Percentiles rank a stretch among this genome's conserved stretches.
Evolutionary conservation across 2,113 vertebrate species (phyloP).

Genomic region (Cardinalis cardinalis): DNA sequence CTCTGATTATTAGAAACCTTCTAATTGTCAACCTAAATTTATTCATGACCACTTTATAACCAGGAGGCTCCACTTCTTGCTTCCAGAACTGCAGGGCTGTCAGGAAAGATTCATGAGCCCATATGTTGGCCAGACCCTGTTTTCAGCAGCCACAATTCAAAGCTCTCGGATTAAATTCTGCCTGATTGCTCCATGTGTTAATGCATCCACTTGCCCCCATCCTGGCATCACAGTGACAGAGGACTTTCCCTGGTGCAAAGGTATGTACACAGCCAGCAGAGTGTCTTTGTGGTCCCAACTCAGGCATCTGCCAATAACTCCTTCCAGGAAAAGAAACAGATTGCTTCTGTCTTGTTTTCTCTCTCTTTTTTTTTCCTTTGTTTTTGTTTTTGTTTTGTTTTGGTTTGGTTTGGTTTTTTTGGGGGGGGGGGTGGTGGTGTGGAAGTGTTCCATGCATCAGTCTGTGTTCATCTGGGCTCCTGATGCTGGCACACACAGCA

Average conservation of each 20-base stretch:
- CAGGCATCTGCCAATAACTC: neutral
- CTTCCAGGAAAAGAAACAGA: neutral
- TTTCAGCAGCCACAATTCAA: neutral
- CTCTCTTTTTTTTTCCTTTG: fast-evolving
- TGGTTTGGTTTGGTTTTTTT: neutral
- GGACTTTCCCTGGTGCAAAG: neutral
- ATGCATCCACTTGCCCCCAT: neutral
- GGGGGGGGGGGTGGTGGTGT: fast-evolving
- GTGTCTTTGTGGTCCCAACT: neutral
- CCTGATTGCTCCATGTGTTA: neutral
- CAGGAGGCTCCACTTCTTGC: neutral
- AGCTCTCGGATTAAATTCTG: neutral
- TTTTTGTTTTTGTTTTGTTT: too few relatives aligned
- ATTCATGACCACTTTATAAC: neutral
- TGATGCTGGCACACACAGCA: fast-evolving
- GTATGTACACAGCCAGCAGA: neutral
- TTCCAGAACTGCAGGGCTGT: neutral
- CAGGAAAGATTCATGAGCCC: slow-evolving; percentile 14
- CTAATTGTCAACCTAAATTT: neutral
- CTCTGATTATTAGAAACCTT: neutral
- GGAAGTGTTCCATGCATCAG: neutral
- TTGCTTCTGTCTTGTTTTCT: neutral
- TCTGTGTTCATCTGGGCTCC: neutral
- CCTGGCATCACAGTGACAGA: neutral
- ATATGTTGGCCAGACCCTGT: neutral